Percentiles rank a stretch among this genome's conserved stretches.
phyloP scores from a whole-genome alignment of 2,113 vertebrate genomes.

The Gobio gobio region DNA sequence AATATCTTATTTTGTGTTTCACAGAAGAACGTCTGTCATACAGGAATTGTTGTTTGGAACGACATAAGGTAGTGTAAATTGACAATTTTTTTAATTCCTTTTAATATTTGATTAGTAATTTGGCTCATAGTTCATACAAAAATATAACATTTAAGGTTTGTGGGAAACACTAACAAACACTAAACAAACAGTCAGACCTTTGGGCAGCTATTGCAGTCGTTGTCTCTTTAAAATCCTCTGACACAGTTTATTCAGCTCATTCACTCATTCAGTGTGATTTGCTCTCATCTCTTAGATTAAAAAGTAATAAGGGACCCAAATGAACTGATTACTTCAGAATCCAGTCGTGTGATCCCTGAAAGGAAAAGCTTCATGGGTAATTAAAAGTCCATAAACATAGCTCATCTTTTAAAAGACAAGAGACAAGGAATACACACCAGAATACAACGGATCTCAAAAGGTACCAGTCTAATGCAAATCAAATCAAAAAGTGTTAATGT shows the following conservation, averaged over 20 bases:
- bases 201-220: neutral
- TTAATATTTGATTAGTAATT: too few species aligned
- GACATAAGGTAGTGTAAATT: too few species aligned
- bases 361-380: constrained; percentile 30
- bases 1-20: too few species aligned
- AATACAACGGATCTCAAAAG: constrained; percentile 13
- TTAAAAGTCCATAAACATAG: constrained; percentile 36
- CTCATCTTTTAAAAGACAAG: constrained; percentile 27
- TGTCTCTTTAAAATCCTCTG: neutral
- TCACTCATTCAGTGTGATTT: constrained; percentile 15
- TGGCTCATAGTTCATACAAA: too few species aligned
- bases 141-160: neutral
- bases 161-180: neutral
- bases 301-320: constrained; percentile 34
- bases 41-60: too few species aligned
- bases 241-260: constrained; percentile 22
- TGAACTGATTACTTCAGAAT: constrained; percentile 25
- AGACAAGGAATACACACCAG: constrained; percentile 26
- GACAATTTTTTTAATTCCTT: too few species aligned
- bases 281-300: constrained; percentile 7
- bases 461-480: constrained; percentile 14
- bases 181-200: constrained; percentile 3
- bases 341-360: constrained; percentile 12
- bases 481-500: constrained; percentile 34
- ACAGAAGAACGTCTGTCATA: too few species aligned